Evolutionary conservation across 2,113 vertebrate species (phyloP).

Genomic region (Sapayoa aenigma): DNA sequence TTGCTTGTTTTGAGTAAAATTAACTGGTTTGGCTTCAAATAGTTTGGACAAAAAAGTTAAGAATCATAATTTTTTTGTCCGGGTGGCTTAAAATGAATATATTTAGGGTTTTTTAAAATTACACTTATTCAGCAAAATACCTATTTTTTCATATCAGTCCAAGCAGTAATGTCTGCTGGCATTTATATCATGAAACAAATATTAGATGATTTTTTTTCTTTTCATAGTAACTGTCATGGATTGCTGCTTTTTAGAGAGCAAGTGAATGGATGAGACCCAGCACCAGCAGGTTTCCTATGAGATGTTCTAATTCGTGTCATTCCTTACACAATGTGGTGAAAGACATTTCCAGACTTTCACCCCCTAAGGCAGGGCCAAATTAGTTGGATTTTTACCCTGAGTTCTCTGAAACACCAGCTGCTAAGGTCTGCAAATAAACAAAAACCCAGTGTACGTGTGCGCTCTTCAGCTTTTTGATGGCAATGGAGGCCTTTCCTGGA

Average conservation of each 20-base stretch:
- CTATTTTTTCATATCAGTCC: not conserved
- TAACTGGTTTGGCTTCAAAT: not conserved
- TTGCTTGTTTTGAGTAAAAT: not conserved
- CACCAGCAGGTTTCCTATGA: not conserved
- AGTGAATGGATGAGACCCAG: not conserved
- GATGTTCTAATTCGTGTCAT: not conserved
- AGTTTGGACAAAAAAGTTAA: not conserved
- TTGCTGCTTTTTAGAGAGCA: not conserved
- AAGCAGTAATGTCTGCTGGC: not conserved
- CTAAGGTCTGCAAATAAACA: not conserved
- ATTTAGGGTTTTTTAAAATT: not conserved
- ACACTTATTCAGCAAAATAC: not conserved
- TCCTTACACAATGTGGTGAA: not conserved
- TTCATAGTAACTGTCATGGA: not conserved
- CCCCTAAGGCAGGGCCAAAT: not conserved
- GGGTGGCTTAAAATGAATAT: not conserved
- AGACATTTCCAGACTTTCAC: not conserved
- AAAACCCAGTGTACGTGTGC: not conserved
- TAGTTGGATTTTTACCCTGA: not conserved
- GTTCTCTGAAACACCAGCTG: not conserved
- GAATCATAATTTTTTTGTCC: not conserved
- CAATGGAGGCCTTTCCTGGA: rapidly evolving
- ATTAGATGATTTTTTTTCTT: not conserved
- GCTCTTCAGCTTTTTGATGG: not conserved
- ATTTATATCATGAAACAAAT: not conserved